Conservation (phyloP, 1,140 invertebrate species). For the Drosophila willistoni region DNA sequence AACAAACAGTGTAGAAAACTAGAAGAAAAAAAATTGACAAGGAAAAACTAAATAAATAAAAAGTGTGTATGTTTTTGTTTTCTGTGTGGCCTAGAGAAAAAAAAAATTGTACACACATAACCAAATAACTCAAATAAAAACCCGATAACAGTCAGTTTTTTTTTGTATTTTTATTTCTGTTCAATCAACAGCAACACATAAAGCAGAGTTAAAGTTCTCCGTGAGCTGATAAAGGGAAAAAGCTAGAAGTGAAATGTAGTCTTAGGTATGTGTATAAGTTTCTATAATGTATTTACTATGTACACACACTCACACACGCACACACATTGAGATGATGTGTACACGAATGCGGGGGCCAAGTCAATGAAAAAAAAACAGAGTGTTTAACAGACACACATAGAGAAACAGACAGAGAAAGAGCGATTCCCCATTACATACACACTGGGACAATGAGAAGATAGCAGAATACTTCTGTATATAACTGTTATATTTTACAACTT, state of each 20-base stretch:
- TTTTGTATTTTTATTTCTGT: constrained; percentile 13
- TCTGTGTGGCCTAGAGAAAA: constrained; percentile 59
- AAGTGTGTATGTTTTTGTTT: background rate
- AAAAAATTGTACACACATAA: constrained; percentile 37
- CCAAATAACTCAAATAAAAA: constrained; percentile 39
- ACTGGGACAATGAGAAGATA: too few species aligned
- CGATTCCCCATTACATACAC: background rate
- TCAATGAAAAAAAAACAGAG: constrained; percentile 29
- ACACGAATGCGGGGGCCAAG: constrained; percentile 14
- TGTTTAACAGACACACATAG: constrained; percentile 9
- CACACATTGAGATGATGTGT: background rate
- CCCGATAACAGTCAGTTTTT: constrained; percentile 27
- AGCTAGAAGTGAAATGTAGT: constrained; percentile 42
- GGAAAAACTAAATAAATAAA: constrained; percentile 32
- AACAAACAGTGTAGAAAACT: constrained; percentile 61
- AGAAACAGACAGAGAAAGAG: constrained; percentile 6
- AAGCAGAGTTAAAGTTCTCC: constrained; percentile 31
- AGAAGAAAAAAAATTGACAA: constrained; percentile 32
- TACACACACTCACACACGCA: background rate
- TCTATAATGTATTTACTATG: constrained; percentile 12
- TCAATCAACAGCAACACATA: constrained; percentile 49
- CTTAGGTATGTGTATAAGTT: constrained; percentile 7
- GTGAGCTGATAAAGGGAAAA: constrained; percentile 66
- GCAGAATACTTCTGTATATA: background rate
- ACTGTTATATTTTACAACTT: too few species aligned